Evolutionary conservation across 2,113 vertebrate species (phyloP), one percentile per base, ranked within the genome.

Genomic region (Odontesthes bonariensis): DNA sequence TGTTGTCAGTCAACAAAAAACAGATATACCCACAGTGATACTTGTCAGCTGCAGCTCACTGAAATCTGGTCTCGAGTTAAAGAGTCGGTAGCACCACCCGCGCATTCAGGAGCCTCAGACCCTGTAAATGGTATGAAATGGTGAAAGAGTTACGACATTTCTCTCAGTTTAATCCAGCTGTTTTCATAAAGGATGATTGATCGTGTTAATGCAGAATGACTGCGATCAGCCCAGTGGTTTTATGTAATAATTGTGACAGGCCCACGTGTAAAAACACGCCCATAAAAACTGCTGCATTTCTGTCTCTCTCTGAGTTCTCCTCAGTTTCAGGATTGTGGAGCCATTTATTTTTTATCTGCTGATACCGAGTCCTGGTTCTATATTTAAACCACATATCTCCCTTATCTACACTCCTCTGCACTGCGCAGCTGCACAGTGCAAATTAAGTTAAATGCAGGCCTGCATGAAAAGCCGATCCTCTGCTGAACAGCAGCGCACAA

Each of bases 381-480:
- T 65, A 59, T 71, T 78, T 78, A 71, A 46, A 71, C 33, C 35
- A 14, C 27, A 14, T 33, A 59, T 78, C 60, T 71, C 60, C 51
- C 54, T 78, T 53, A 77, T 77, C 67, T 77, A 27, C 33, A 32
- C 22, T n/a, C n/a, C 6, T 46, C 23, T 49, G 17, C 38, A 46
- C 27, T 4, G 35, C 32, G 56, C 38, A 32, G 54, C 44, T 42
- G 75, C 53, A 38, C 58, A 27, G 27, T 49, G 35, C 58, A 70
- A 57, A 64, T 57, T 63, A 57, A 22, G 32, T 64, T 69, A 27
- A 63, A 44, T 55, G 52, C 47, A 33, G 13, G 59, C 49, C 51
- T 61, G 40, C 46, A 53, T 51, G 35, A 69, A 55, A 61, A 20
- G 9, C 20, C 19, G 31, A 62, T 38, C 32, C 57, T 27, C n/a